phyloP scores from a whole-genome alignment of 2,888 invertebrate genomes.

The Amblyjoppa fuscipennis region DNA sequence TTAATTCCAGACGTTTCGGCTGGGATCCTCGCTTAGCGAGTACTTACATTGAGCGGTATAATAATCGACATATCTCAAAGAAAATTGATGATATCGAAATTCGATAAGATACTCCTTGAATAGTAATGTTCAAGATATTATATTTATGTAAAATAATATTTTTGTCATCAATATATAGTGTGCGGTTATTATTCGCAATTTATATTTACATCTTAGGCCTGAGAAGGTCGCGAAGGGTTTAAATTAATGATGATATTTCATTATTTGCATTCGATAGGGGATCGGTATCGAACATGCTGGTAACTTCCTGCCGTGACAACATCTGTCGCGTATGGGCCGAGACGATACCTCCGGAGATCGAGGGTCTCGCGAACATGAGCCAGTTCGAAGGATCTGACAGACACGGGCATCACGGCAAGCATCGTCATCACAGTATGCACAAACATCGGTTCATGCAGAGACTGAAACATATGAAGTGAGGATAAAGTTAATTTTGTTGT shows the following conservation, averaged over 20 bases:
- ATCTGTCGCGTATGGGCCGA: slow-evolving; percentile 99
- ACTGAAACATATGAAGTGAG: slow-evolving; percentile 98
- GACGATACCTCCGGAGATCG: slow-evolving; percentile 96
- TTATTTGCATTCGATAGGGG: slow-evolving; percentile 88
- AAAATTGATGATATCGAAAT: too few relatives aligned
- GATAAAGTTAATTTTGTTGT: background rate
- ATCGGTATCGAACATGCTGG: slow-evolving; percentile 98
- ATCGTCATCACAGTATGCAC: slow-evolving; percentile 94
- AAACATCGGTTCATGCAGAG: slow-evolving; percentile 98
- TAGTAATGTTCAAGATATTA: too few relatives aligned
- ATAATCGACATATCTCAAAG: too few relatives aligned
- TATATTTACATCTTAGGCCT: too few relatives aligned
- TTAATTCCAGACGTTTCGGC: too few relatives aligned
- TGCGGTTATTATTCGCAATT: too few relatives aligned
- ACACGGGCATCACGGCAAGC: slow-evolving; percentile 90
- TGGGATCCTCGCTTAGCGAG: too few relatives aligned
- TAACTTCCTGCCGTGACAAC: slow-evolving; percentile 99
- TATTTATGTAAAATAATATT: too few relatives aligned
- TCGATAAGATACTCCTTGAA: too few relatives aligned
- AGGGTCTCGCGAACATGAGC: slow-evolving; percentile 92
- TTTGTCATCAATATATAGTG: too few relatives aligned
- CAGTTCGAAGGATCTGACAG: slow-evolving; percentile 88
- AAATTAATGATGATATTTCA: slow-evolving; percentile 5
- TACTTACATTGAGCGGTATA: too few relatives aligned
- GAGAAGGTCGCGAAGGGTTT: too few relatives aligned